Conservation (phyloP, 2,113 vertebrate genomes). For the Oplegnathus fasciatus region DNA sequence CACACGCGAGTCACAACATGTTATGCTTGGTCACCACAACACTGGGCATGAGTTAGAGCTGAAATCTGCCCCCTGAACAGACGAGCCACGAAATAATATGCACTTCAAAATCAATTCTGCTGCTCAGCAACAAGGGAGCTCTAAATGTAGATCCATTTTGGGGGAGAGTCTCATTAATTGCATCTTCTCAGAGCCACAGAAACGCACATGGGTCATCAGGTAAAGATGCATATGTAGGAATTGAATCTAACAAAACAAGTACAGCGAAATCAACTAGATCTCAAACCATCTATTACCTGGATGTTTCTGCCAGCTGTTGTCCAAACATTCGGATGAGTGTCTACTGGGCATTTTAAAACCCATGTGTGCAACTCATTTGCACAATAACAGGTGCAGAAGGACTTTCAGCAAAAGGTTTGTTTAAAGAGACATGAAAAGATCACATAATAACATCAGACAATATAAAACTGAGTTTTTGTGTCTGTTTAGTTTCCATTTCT, state of each 20-base stretch:
- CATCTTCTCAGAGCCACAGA: slow-evolving; percentile 32
- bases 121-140: slow-evolving; percentile 60
- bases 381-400: slow-evolving; percentile 62
- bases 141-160: slow-evolving; percentile 61
- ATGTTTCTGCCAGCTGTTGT: slow-evolving; percentile 6
- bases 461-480: background rate
- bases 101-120: slow-evolving; percentile 73
- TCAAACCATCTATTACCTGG: slow-evolving; percentile 7
- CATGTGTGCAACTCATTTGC: slow-evolving; percentile 32
- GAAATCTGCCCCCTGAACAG: slow-evolving; percentile 39
- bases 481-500: background rate
- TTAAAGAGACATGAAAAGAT: slow-evolving; percentile 27
- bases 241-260: background rate
- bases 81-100: slow-evolving; percentile 56
- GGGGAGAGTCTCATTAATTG: slow-evolving; percentile 50
- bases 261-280: slow-evolving; percentile 23
- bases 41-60: slow-evolving; percentile 37
- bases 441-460: slow-evolving; percentile 28
- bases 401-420: slow-evolving; percentile 49
- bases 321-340: slow-evolving; percentile 2
- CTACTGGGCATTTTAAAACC: slow-evolving; percentile 23
- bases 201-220: slow-evolving; percentile 21
- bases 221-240: slow-evolving; percentile 9
- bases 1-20: slow-evolving; percentile 62
- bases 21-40: slow-evolving; percentile 55